Conservation (phyloP, 35 echinoderm and acorn worm species). For the Lytechinus variegatus region DNA sequence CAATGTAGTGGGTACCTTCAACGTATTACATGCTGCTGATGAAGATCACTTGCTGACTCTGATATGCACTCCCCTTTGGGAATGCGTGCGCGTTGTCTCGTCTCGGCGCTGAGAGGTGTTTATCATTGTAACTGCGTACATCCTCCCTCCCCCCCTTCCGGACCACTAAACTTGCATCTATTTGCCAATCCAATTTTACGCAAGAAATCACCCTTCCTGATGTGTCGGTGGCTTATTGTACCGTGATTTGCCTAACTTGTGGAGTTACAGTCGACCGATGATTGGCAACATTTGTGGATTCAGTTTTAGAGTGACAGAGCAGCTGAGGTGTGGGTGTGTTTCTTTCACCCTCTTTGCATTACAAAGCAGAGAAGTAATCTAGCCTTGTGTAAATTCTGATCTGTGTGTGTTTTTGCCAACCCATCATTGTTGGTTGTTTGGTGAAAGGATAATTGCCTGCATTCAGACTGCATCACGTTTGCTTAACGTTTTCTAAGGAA, state of each 20-base stretch:
- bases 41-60: neutral
- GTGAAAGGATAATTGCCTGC: neutral
- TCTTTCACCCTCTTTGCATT: neutral
- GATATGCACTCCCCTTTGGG: neutral
- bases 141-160: neutral
- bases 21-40: neutral
- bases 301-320: neutral
- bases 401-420: neutral
- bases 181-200: constrained; percentile 12
- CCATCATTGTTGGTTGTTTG: neutral
- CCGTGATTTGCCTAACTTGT: neutral
- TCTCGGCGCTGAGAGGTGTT: neutral
- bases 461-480: neutral
- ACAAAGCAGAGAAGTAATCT: neutral
- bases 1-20: neutral
- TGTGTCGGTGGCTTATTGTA: neutral
- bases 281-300: neutral
- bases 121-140: constrained; percentile 4
- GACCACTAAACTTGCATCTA: neutral
- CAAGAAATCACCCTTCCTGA: neutral
- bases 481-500: neutral
- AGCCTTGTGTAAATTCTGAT: neutral
- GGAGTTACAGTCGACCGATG: neutral
- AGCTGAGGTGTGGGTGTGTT: neutral
- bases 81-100: neutral